Evolutionary conservation across 2,113 vertebrate genomes (phyloP).

Genomic region (Melanerpes aurifrons): DNA sequence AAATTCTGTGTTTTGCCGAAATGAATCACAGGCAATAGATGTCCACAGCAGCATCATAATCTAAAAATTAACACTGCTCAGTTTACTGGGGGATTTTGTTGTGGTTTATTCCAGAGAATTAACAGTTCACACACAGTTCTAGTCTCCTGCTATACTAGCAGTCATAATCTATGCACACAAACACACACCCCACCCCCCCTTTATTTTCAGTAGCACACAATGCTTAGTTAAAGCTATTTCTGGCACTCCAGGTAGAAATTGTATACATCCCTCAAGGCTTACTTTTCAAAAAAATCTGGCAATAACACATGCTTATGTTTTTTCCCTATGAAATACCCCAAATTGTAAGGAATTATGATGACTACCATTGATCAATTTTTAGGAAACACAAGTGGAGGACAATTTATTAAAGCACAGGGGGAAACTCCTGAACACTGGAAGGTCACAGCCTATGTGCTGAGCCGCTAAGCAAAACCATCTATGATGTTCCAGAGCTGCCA

Average conservation of each 20-base stretch:
- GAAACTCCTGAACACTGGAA: slow-evolving; percentile 80
- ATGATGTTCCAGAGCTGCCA: slow-evolving; percentile 86
- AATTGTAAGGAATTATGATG: slow-evolving; percentile 74
- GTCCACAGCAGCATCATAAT: not conserved
- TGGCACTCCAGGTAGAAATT: slow-evolving; percentile 25
- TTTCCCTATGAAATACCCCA: slow-evolving; percentile 67
- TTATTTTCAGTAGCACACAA: not conserved
- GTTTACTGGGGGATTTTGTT: not conserved
- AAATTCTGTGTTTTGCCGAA: not conserved
- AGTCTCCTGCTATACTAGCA: not conserved
- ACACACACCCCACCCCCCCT: not conserved
- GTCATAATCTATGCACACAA: not conserved
- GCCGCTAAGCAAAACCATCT: slow-evolving; percentile 81
- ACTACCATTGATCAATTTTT: slow-evolving; percentile 74
- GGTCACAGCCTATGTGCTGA: slow-evolving; percentile 83
- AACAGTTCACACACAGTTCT: not conserved
- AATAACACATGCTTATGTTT: slow-evolving; percentile 61
- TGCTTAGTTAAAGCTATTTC: not conserved
- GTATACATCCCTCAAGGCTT: slow-evolving; percentile 46
- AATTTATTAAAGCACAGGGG: slow-evolving; percentile 83
- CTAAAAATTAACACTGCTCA: not conserved
- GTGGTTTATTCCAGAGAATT: not conserved
- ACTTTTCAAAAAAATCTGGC: slow-evolving; percentile 41
- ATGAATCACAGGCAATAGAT: not conserved
- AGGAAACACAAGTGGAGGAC: slow-evolving; percentile 77